A percentile compares a stretch with the other conserved stretches of the same genome.
Conservation (phyloP, 2,113 vertebrate species). For the Mohoua ochrocephala region DNA sequence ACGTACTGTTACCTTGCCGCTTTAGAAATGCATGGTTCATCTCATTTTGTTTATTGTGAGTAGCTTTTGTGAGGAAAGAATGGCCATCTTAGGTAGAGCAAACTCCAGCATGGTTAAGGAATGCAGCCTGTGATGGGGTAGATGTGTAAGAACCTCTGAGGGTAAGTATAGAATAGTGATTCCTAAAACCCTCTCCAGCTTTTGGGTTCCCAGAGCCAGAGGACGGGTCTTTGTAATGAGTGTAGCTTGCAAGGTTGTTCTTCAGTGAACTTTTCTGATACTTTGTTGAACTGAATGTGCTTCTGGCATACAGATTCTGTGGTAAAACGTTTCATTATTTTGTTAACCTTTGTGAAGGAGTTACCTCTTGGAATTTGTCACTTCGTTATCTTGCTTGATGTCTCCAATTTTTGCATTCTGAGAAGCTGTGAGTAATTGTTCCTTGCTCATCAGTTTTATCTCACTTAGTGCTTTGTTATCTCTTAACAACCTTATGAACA, state of each 20-base stretch:
- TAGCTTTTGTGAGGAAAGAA: neutral
- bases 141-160: neutral
- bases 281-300: neutral
- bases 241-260: neutral
- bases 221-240: neutral
- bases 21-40: accelerated
- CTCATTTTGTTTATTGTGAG: neutral
- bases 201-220: neutral
- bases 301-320: neutral
- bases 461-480: neutral
- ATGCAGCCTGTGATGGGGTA: neutral
- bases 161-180: neutral
- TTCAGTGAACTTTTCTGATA: neutral
- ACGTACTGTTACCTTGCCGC: accelerated
- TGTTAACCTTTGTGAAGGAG: neutral
- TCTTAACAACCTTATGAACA: accelerated
- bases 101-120: neutral
- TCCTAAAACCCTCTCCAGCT: neutral
- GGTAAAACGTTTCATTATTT: neutral
- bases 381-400: neutral
- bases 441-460: neutral
- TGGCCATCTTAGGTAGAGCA: neutral
- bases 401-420: neutral
- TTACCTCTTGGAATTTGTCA: neutral
- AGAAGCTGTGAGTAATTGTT: neutral